Percentiles rank a stretch among this genome's conserved stretches.
phyloP scores from a whole-genome alignment of 2,888 invertebrate species.

The Melieria omissa region DNA sequence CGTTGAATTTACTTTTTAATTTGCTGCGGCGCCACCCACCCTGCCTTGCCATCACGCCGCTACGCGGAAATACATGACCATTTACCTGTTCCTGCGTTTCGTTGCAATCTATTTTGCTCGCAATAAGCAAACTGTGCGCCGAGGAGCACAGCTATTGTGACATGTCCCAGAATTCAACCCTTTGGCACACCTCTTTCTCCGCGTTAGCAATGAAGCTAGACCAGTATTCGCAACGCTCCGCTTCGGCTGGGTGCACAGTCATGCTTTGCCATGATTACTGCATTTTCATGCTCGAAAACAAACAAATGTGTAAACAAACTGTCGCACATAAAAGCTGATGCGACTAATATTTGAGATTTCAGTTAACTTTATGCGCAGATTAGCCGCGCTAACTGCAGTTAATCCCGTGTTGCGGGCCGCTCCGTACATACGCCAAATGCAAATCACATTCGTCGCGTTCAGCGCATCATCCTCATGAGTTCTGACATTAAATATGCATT shows the following conservation, averaged over 20 bases:
- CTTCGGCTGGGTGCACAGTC: slow-evolving; percentile 23
- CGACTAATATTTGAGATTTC: slow-evolving; percentile 43
- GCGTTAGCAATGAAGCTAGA: not conserved
- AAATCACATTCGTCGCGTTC: slow-evolving; percentile 35
- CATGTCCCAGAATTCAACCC: slow-evolving; percentile 29
- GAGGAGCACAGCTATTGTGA: not conserved
- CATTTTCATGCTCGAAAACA: slow-evolving; percentile 23
- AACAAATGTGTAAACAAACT: slow-evolving; percentile 5
- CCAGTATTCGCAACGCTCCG: slow-evolving; percentile 7
- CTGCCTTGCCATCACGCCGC: too few relatives aligned
- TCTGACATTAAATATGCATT: slow-evolving; percentile 36
- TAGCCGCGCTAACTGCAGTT: slow-evolving; percentile 56
- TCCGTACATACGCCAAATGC: slow-evolving; percentile 31
- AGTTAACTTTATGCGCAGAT: slow-evolving; percentile 52
- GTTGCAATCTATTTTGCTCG: too few relatives aligned
- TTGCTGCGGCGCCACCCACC: too few relatives aligned
- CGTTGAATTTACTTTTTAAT: too few relatives aligned
- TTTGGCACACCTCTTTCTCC: slow-evolving; percentile 28
- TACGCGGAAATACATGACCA: too few relatives aligned
- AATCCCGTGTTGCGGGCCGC: slow-evolving; percentile 52
- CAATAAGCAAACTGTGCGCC: too few relatives aligned
- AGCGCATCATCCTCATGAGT: slow-evolving; percentile 27
- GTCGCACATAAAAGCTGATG: not conserved
- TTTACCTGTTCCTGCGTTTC: too few relatives aligned
- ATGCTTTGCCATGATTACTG: slow-evolving; percentile 9